These are phyloP conservation scores for Poeciliopsis occidentalis DNA, from an alignment of 2,113 vertebrate species.

Conservation along the genomic window DNA sequence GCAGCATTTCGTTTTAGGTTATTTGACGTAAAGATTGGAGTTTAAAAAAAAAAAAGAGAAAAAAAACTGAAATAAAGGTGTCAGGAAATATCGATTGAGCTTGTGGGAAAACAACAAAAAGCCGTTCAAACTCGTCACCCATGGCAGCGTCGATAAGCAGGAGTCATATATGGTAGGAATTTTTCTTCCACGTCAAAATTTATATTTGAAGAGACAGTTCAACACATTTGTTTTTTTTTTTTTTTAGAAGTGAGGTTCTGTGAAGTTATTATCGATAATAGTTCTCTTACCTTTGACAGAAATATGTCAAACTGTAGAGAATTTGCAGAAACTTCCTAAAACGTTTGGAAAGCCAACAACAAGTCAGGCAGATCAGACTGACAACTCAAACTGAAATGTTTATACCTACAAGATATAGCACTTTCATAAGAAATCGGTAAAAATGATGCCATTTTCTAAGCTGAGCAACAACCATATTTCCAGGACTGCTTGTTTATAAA, in stretches of 20 bases:
- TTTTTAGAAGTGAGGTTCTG: neutral
- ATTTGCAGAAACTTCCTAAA: neutral
- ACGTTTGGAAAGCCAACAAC: neutral
- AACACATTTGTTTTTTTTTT: neutral
- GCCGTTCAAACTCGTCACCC: neutral
- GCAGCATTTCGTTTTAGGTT: neutral
- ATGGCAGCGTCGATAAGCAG: neutral
- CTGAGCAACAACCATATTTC: no score
- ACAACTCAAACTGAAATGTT: neutral
- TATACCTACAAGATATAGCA: neutral
- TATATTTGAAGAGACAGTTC: neutral
- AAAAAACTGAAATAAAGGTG: neutral
- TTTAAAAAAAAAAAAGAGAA: neutral
- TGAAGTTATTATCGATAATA: neutral
- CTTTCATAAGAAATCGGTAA: no score
- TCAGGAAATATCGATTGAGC: neutral
- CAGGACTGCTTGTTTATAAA: no score
- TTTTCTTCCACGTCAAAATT: neutral
- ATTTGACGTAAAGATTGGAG: neutral
- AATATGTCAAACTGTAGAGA: neutral
- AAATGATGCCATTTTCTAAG: no score
- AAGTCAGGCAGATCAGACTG: neutral
- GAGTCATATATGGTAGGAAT: neutral
- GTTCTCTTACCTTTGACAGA: neutral
- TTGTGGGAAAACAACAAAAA: neutral